These are phyloP conservation scores for Sphaeridia pumilis DNA, from an alignment of 2,888 invertebrate genomes.

Conservation along the genomic window DNA sequence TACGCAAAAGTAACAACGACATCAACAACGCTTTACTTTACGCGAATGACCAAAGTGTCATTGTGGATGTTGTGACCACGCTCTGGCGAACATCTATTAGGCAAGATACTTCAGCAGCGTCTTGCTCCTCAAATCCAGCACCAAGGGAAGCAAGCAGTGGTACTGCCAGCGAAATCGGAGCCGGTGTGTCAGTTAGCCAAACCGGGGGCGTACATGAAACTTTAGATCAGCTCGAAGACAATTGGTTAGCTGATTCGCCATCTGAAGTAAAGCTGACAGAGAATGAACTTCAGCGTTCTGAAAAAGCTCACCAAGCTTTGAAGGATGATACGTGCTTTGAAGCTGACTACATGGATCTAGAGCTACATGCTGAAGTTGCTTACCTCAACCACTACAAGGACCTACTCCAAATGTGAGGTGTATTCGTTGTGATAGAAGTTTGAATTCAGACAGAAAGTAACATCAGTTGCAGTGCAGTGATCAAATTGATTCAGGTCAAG, in stretches of 20 bases:
- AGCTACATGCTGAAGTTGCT: constrained; percentile 55
- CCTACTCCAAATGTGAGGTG: constrained; percentile 11
- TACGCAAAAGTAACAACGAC: constrained; percentile 56
- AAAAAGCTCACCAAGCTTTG: constrained; percentile 51
- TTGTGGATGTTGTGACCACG: constrained; percentile 6
- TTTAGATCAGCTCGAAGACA: constrained; percentile 1
- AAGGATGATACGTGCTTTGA: constrained; percentile 50
- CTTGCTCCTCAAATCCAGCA: not conserved
- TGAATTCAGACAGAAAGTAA: no score
- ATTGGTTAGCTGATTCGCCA: not conserved
- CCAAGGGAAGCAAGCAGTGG: not conserved
- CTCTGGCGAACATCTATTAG: not conserved
- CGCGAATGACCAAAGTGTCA: constrained; percentile 44
- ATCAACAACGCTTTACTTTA: constrained; percentile 54
- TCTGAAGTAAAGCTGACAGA: constrained; percentile 14
- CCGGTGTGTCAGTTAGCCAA: no score
- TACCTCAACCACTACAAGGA: constrained; percentile 53
- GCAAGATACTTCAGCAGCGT: not conserved
- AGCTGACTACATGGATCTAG: constrained; percentile 62
- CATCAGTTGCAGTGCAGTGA: no score
- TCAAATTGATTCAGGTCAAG: no score
- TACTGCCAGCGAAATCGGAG: no score
- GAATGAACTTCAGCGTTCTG: constrained; percentile 39
- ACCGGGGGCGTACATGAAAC: no score
- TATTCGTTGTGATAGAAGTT: no score